Conservation (phyloP, 2,888 invertebrate species). For the Thecophora atra region DNA sequence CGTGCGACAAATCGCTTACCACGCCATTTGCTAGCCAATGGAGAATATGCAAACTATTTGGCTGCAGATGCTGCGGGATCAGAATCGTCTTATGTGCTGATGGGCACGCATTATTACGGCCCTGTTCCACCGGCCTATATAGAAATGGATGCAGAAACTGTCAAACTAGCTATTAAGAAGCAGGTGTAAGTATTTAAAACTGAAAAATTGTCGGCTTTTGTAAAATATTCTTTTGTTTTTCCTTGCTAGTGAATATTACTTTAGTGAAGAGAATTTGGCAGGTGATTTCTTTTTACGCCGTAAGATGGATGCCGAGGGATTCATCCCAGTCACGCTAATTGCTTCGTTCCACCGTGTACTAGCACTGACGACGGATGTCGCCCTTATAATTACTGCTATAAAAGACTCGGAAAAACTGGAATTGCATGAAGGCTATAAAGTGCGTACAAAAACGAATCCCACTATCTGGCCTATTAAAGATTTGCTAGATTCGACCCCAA, state of each 20-base stretch:
- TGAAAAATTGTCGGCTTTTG: background rate
- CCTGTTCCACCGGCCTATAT: slow-evolving; percentile 63
- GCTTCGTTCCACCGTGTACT: slow-evolving; percentile 96
- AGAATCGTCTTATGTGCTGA: slow-evolving; percentile 60
- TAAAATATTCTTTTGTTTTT: slow-evolving; percentile 7
- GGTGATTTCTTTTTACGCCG: slow-evolving; percentile 96
- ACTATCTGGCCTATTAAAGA: slow-evolving; percentile 88
- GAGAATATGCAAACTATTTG: slow-evolving; percentile 59
- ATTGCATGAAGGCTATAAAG: slow-evolving; percentile 79
- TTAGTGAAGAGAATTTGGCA: slow-evolving; percentile 94
- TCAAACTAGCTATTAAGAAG: slow-evolving; percentile 86
- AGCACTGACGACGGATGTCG: slow-evolving; percentile 84
- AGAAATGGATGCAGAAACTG: slow-evolving; percentile 68
- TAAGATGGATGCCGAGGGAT: slow-evolving; percentile 96
- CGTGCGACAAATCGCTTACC: slow-evolving; percentile 65
- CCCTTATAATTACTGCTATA: slow-evolving; percentile 85
- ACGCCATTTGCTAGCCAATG: slow-evolving; percentile 63
- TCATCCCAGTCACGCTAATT: slow-evolving; percentile 90
- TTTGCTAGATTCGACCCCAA: slow-evolving; percentile 61
- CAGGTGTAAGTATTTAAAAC: slow-evolving; percentile 81
- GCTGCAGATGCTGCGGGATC: slow-evolving; percentile 60
- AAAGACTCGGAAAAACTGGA: slow-evolving; percentile 87
- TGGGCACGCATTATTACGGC: slow-evolving; percentile 66
- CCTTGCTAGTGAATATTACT: slow-evolving; percentile 98
- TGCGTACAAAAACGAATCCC: slow-evolving; percentile 84